Evolutionary conservation across 2,888 invertebrate species (phyloP).

Genomic region (Bembecia ichneumoniformis): DNA sequence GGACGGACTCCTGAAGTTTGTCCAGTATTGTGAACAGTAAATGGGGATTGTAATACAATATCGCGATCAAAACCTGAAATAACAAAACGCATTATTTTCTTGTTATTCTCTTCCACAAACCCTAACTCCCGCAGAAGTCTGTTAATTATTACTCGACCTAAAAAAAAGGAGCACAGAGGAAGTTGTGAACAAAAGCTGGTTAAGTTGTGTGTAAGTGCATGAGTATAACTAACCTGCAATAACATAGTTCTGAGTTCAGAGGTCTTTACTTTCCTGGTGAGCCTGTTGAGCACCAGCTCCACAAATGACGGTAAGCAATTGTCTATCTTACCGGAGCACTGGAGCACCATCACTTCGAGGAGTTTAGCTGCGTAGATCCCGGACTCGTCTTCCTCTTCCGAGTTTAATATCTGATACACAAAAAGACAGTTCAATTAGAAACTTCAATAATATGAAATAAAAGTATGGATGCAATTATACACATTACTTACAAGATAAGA

Average conservation of each 20-base stretch:
- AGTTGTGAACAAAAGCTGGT: too few species aligned
- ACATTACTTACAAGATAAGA: too few species aligned
- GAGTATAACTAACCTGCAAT: conserved; percentile 76
- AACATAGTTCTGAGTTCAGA: conserved; percentile 94
- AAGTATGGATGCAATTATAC: too few species aligned
- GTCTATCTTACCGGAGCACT: conserved; percentile 92
- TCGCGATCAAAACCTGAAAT: conserved; percentile 87
- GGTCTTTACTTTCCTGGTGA: conserved; percentile 92
- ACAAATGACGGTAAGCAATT: conserved; percentile 92
- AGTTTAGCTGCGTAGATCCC: conserved; percentile 98
- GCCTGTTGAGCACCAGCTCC: conserved; percentile 88
- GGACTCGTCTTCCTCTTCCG: conserved; percentile 78
- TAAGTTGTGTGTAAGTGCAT: too few species aligned
- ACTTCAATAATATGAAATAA: too few species aligned
- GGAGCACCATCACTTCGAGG: conserved; percentile 94
- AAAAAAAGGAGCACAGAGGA: too few species aligned
- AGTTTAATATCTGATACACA: conserved; percentile 46
- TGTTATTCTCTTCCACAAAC: too few species aligned
- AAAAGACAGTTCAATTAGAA: too few species aligned
- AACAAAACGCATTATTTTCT: too few species aligned
- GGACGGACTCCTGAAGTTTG: conserved; percentile 81
- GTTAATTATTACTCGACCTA: too few species aligned
- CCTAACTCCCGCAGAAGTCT: too few species aligned
- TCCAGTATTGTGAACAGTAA: conserved; percentile 87
- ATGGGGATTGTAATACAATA: conserved; percentile 91